A percentile compares a stretch with the other conserved stretches of the same genome.
These are phyloP conservation scores for Andrena bucephala DNA, from an alignment of 2,888 invertebrate genomes.

Conservation along the genomic window DNA sequence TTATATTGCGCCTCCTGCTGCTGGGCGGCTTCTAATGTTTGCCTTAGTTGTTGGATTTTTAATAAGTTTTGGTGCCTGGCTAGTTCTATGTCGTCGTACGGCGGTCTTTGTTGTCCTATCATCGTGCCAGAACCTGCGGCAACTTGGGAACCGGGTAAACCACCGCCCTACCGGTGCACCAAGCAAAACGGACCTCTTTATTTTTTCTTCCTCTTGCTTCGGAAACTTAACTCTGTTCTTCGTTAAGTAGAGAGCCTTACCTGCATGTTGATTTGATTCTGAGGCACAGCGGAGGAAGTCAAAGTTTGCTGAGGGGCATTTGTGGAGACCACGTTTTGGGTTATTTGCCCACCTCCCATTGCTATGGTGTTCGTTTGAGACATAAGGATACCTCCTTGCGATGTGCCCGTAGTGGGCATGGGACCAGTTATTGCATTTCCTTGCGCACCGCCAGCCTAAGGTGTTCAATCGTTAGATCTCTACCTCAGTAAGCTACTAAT, in stretches of 20 bases:
- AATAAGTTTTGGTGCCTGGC: slow-evolving; percentile 92
- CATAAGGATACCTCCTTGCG: slow-evolving; percentile 86
- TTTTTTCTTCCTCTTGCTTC: neutral
- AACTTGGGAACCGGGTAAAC: slow-evolving; percentile 81
- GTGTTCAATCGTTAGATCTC: slow-evolving; percentile 1
- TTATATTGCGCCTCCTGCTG: slow-evolving; percentile 92
- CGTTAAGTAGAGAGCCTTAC: slow-evolving; percentile 39
- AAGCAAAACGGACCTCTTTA: slow-evolving; percentile 23
- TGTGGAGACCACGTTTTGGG: slow-evolving; percentile 86
- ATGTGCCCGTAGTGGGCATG: slow-evolving; percentile 81
- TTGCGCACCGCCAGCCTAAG: slow-evolving; percentile 67
- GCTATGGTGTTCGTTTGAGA: slow-evolving; percentile 86
- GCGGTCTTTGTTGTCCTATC: slow-evolving; percentile 84
- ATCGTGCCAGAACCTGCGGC: slow-evolving; percentile 73
- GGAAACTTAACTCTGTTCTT: no score
- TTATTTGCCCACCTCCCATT: slow-evolving; percentile 88
- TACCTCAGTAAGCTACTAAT: neutral
- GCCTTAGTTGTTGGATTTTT: slow-evolving; percentile 91
- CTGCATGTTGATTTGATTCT: slow-evolving; percentile 82
- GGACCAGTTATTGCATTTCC: slow-evolving; percentile 78
- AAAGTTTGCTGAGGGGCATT: slow-evolving; percentile 82
- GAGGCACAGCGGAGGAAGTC: slow-evolving; percentile 76
- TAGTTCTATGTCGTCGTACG: slow-evolving; percentile 88
- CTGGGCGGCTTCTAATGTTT: slow-evolving; percentile 92
- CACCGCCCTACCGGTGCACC: slow-evolving; percentile 67